phyloP scores from a whole-genome alignment of 2,113 vertebrate species.

The Lonchura striata region DNA sequence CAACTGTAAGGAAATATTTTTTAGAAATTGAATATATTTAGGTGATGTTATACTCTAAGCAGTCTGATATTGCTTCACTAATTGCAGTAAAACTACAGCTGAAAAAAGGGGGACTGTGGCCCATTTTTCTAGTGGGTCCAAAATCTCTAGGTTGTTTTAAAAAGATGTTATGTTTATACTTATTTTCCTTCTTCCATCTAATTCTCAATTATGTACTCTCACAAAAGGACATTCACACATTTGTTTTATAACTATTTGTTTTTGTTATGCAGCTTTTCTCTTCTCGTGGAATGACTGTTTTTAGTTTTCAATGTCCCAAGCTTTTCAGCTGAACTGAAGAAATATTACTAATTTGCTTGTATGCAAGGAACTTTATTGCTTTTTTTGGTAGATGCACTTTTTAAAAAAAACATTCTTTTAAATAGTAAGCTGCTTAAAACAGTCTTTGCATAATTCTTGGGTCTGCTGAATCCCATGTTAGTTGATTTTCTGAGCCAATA shows the following conservation, averaged over 20 bases:
- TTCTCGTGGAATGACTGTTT: neutral
- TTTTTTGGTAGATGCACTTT: neutral
- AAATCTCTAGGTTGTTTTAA: neutral
- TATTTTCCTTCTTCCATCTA: neutral
- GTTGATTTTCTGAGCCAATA: conserved; percentile 21
- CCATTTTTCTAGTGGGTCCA: neutral
- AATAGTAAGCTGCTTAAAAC: conserved; percentile 55
- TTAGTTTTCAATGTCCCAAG: neutral
- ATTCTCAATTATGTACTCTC: neutral
- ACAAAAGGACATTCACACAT: neutral
- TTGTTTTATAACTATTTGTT: neutral
- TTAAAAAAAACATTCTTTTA: neutral
- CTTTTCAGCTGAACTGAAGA: neutral
- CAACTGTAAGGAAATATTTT: neutral
- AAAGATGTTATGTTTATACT: neutral
- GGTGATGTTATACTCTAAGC: neutral
- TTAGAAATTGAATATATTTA: neutral
- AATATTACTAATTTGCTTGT: conserved; percentile 2
- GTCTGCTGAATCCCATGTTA: conserved; percentile 14
- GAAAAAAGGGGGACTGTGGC: neutral
- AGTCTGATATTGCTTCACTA: neutral
- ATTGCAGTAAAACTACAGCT: neutral
- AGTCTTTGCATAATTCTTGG: conserved; percentile 44
- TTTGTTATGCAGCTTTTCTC: neutral
- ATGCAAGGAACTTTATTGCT: neutral